Conservation (phyloP, 2,797 vertebrate species). For the Telmatherina bonti region DNA sequence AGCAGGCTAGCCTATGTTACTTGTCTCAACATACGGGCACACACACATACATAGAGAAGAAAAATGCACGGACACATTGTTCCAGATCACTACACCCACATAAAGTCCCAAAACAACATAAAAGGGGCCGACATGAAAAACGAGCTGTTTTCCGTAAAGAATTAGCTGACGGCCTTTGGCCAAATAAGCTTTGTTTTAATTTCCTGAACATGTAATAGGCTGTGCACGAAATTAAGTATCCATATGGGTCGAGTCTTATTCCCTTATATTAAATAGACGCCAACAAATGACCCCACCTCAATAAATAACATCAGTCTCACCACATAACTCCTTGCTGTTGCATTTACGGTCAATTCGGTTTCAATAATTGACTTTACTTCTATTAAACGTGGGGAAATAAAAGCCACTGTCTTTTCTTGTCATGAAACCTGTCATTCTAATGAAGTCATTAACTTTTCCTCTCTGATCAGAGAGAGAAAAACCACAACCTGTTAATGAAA, state of each 20-base stretch:
- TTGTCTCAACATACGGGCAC: constrained; percentile 46
- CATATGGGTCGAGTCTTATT: constrained; percentile 59
- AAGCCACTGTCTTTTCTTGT: constrained; percentile 43
- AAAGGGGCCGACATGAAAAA: constrained; percentile 70
- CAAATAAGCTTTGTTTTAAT: constrained; percentile 73
- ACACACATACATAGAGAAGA: constrained; percentile 23
- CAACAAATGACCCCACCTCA: constrained; percentile 61
- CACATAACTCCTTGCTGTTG: constrained; percentile 43
- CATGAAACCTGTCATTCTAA: constrained; percentile 33
- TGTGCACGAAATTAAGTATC: constrained; percentile 71
- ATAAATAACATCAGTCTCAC: constrained; percentile 64
- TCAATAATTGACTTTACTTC: constrained; percentile 67
- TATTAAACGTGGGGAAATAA: constrained; percentile 57
- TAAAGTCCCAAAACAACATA: constrained; percentile 60
- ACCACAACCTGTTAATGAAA: constrained; percentile 33
- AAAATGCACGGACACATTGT: constrained; percentile 44
- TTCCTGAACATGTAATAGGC: constrained; percentile 75
- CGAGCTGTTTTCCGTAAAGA: constrained; percentile 65
- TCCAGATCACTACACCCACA: constrained; percentile 48
- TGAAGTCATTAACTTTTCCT: constrained; percentile 30
- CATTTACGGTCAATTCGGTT: constrained; percentile 63
- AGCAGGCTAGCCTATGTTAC: constrained; percentile 55
- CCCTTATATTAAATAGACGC: constrained; percentile 52
- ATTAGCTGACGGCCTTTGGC: constrained; percentile 67
- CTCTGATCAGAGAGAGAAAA: constrained; percentile 37